Evolutionary conservation across 1,140 invertebrate species (phyloP), one percentile per base, ranked within the genome.

Genomic region (Drosophila arawakana): DNA sequence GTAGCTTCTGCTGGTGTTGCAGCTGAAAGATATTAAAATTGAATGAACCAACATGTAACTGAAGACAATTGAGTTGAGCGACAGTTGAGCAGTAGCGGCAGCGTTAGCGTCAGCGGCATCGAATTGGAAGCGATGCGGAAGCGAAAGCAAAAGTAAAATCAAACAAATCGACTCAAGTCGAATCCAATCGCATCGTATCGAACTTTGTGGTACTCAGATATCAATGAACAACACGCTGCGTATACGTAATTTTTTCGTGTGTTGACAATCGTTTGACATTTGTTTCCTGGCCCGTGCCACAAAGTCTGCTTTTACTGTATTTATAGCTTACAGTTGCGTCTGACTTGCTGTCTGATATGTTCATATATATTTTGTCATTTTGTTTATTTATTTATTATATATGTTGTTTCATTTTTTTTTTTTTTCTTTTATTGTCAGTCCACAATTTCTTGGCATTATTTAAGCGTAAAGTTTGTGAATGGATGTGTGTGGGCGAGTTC

Each of bases 201-300:
- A 30, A 35, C 25, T 34, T 7, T 30, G 37, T 21, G 54, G 15
- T 39, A 21, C 37, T 43, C 5, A 15, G 50, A 34, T 70, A 70
- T 74, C 72, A 62, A 57, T 61, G 58, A 46, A 25, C 68, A 65
- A 25, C 39, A 71, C 46, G 60, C 30, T 65, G 73, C 73, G 68
- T 75, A 75, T 75, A 72, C 68, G 73, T 75, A 71, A 75, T 75
- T 65, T 75, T 65, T 30, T 30, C 4, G 25, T 30, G 25, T 62
- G 59, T 68, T 69, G 73, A 76, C 78, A 81, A 73, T 68, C 59
- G 50, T 35, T 55, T 83, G 80, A 70, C 73, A 70, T 61, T 80
- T 80, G 65, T 62, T 84, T 83, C 73, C 80, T 76, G 76, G 37
- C 76, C 73, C 30, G 35, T 69, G 60, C 47, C 50, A 50, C 7